A percentile compares a stretch with the other conserved stretches of the same genome.
Conservation (phyloP, 2,113 vertebrate genomes). For the Cryptomyrus ogoouensis region DNA sequence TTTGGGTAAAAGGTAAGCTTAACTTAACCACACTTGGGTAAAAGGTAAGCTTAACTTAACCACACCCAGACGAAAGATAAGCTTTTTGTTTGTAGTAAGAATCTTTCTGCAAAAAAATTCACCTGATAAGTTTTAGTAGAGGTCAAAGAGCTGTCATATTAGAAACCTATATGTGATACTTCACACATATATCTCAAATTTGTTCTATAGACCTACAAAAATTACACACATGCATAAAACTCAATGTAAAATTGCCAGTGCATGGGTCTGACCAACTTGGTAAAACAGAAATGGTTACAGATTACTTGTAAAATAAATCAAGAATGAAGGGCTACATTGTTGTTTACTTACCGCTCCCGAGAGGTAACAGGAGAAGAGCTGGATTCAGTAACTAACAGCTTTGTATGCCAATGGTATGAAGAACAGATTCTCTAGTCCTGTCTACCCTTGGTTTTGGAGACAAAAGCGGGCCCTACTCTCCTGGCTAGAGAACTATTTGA, state of each 20-base stretch:
- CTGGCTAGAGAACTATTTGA: not conserved
- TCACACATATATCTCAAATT: not conserved
- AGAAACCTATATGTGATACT: not conserved
- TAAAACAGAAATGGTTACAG: not conserved
- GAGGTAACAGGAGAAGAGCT: not conserved
- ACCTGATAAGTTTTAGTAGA: not conserved
- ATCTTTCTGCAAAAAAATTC: not conserved
- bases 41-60: not conserved
- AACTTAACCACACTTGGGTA: not conserved
- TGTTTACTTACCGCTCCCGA: not conserved
- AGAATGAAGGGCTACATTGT: not conserved
- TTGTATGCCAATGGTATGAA: not conserved
- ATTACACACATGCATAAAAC: not conserved
- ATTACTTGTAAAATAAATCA: not conserved
- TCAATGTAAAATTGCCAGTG: not conserved
- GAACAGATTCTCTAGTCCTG: not conserved
- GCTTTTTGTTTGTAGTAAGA: not conserved
- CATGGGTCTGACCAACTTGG: not conserved
- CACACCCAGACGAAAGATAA: not conserved
- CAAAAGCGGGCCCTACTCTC: not conserved
- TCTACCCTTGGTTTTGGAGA: not conserved
- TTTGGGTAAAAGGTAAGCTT: not conserved
- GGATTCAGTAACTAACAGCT: not conserved
- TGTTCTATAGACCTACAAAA: not conserved
- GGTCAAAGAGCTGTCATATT: not conserved